These are phyloP conservation scores for Centropyge bicolor DNA, from an alignment of 2,797 vertebrate genomes.

Conservation along the genomic window DNA sequence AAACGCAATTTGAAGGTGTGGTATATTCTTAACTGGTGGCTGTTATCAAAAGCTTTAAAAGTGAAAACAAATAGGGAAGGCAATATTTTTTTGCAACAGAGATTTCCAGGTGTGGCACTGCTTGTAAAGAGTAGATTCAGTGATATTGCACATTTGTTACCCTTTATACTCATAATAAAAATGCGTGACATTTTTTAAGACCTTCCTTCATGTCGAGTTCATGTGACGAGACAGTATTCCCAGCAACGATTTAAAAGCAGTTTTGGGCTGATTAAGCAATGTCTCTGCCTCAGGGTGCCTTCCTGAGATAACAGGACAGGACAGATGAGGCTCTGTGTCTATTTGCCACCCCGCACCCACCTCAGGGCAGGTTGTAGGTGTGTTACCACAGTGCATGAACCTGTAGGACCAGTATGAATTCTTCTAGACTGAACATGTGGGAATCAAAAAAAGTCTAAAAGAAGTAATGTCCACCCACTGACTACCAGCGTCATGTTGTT, in stretches of 20 bases:
- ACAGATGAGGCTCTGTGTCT: slow-evolving; percentile 46
- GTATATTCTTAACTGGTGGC: slow-evolving; percentile 16
- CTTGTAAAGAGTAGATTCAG: neutral
- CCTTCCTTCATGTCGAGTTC: slow-evolving; percentile 13
- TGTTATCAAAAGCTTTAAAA: slow-evolving; percentile 58
- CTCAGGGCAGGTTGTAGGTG: slow-evolving; percentile 48
- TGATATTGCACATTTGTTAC: no score
- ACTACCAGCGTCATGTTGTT: slow-evolving; percentile 20
- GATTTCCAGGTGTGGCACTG: slow-evolving; percentile 36
- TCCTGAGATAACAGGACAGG: slow-evolving; percentile 56
- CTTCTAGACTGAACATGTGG: slow-evolving; percentile 56
- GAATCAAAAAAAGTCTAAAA: slow-evolving; percentile 55
- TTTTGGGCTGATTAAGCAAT: slow-evolving; percentile 66
- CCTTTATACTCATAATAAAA: slow-evolving; percentile 13
- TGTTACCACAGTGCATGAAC: slow-evolving; percentile 73
- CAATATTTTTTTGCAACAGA: slow-evolving; percentile 13
- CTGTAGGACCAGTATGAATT: slow-evolving; percentile 79
- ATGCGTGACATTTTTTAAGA: slow-evolving; percentile 16
- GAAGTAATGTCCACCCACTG: slow-evolving; percentile 34
- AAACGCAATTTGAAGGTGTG: slow-evolving; percentile 52
- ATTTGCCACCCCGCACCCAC: slow-evolving; percentile 19
- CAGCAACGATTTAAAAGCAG: slow-evolving; percentile 45
- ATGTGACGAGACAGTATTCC: slow-evolving; percentile 33
- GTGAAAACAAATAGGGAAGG: slow-evolving; percentile 33
- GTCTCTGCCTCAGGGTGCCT: slow-evolving; percentile 54